A percentile compares a stretch with the other conserved stretches of the same genome.
Evolutionary conservation across 2,888 invertebrate genomes (phyloP).

Genomic region (Trichopoda pennipes): DNA sequence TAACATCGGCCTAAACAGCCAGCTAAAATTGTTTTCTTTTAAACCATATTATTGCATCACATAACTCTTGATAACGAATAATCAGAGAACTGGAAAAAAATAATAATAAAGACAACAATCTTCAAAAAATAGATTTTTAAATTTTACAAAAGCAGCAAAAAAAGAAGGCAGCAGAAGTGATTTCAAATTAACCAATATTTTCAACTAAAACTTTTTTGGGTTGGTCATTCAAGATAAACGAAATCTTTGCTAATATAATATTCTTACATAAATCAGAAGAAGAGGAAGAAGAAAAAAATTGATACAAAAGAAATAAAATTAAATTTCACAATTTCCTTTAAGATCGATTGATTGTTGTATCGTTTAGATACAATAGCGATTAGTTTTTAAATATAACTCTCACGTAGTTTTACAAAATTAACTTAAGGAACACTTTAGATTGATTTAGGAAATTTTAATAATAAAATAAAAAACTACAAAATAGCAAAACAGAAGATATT

Average conservation of each 20-base stretch:
- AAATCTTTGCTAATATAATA: constrained; percentile 10
- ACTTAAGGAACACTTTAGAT: background rate
- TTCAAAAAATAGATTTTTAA: constrained; percentile 25
- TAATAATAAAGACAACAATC: constrained; percentile 7
- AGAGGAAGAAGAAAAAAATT: background rate
- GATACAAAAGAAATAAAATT: background rate
- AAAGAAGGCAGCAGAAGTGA: constrained; percentile 23
- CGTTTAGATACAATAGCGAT: too few species aligned
- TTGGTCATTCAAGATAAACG: constrained; percentile 13
- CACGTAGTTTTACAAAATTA: constrained; percentile 25
- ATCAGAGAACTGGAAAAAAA: background rate
- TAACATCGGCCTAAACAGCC: background rate
- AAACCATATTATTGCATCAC: constrained; percentile 44
- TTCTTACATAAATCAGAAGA: background rate
- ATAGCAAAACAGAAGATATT: too few species aligned
- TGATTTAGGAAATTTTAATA: background rate
- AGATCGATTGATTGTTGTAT: too few species aligned
- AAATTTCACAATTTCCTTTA: too few species aligned
- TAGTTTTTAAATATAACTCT: background rate
- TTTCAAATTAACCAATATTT: constrained; percentile 32
- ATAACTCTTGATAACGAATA: constrained; percentile 39
- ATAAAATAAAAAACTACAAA: background rate
- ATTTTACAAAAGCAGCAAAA: constrained; percentile 14
- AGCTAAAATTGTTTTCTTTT: constrained; percentile 1
- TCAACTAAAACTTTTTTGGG: background rate